Evolutionary conservation across 2,888 invertebrate genomes (phyloP).

Genomic region (Diabrotica balteata): DNA sequence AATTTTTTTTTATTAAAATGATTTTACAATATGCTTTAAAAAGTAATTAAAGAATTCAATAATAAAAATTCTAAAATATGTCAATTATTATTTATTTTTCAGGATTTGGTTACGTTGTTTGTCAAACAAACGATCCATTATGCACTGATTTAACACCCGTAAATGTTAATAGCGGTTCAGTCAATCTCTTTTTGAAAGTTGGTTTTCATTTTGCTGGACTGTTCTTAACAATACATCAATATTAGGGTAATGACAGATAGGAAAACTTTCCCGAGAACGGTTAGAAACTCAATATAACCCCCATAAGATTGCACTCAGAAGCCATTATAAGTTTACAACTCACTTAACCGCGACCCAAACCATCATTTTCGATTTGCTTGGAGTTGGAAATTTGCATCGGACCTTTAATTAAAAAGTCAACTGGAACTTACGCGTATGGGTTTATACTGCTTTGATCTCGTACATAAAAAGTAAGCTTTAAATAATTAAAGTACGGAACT

Average conservation of each 20-base stretch:
- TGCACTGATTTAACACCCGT: too few relatives aligned
- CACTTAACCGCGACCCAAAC: constrained; percentile 14
- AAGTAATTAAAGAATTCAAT: too few relatives aligned
- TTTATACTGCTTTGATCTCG: too few relatives aligned
- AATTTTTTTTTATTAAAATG: too few relatives aligned
- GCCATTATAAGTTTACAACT: constrained; percentile 17
- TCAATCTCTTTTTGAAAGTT: constrained; percentile 1
- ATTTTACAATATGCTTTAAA: too few relatives aligned
- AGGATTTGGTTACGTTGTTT: too few relatives aligned
- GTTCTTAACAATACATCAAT: constrained; percentile 14
- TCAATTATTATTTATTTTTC: too few relatives aligned
- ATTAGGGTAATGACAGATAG: constrained; percentile 14
- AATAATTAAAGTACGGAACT: too few relatives aligned
- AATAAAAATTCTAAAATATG: too few relatives aligned
- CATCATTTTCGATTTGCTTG: constrained; percentile 18
- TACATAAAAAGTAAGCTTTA: too few relatives aligned
- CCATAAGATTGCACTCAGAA: constrained; percentile 16
- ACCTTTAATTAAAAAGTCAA: constrained; percentile 15
- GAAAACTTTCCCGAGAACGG: constrained; percentile 14
- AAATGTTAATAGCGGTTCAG: constrained; percentile 1
- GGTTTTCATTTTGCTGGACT: constrained; percentile 2
- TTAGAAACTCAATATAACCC: constrained; percentile 20
- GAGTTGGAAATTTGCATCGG: background rate
- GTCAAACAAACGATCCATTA: too few relatives aligned
- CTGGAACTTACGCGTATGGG: background rate